Evolutionary conservation across 2,113 vertebrate genomes (phyloP).

Genomic region (Microtus montanus): DNA sequence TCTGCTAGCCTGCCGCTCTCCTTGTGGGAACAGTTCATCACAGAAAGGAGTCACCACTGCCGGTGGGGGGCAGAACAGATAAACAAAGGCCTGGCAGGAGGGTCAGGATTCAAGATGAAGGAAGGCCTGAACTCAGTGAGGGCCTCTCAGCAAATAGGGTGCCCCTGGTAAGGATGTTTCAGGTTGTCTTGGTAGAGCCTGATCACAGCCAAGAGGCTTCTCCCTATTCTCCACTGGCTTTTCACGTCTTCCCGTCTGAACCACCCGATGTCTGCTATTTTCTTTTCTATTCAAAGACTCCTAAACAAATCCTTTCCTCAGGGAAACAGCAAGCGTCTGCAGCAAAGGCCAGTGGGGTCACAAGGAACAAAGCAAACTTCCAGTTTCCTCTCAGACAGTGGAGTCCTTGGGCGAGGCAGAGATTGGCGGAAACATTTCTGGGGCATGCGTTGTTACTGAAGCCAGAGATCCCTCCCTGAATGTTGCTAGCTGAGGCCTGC

Average conservation of each 20-base stretch:
- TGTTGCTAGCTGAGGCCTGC: neutral
- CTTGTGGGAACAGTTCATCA: neutral
- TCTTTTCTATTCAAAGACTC: conserved; percentile 76
- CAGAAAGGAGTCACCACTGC: neutral
- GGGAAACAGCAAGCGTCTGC: conserved; percentile 48
- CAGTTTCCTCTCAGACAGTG: neutral
- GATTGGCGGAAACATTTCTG: neutral
- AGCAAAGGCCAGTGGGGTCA: conserved; percentile 55
- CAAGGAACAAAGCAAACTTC: neutral
- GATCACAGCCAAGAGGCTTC: neutral
- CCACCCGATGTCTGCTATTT: conserved; percentile 63
- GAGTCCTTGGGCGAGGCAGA: neutral
- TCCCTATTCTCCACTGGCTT: neutral
- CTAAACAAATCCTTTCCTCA: conserved; percentile 59
- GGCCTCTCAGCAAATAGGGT: neutral
- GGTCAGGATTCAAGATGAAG: neutral
- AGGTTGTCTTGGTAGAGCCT: neutral
- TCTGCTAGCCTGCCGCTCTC: neutral
- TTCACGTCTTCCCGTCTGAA: neutral
- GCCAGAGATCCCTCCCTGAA: rapidly evolving
- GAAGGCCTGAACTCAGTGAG: neutral
- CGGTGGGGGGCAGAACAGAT: neutral
- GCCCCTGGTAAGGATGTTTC: neutral
- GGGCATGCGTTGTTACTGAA: neutral
- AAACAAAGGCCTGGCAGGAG: neutral